Evolutionary conservation across 2,797 vertebrate genomes (phyloP).

Genomic region (Lagocephalus sceleratus): DNA sequence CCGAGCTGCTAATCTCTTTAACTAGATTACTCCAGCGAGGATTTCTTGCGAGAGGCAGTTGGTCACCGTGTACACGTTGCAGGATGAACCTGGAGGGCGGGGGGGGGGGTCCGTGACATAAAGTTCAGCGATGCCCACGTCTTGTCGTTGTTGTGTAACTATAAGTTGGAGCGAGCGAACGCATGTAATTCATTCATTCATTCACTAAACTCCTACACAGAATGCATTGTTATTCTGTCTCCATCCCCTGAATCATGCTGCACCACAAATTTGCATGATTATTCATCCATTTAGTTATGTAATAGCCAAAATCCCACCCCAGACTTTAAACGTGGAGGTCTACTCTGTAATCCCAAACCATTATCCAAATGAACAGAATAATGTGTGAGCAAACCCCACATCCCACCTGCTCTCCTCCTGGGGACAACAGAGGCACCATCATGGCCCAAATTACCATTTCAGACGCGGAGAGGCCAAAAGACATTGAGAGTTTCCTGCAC

Average conservation of each 20-base stretch:
- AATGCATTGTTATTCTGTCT: conserved; percentile 30
- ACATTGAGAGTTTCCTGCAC: not conserved
- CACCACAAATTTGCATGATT: conserved; percentile 36
- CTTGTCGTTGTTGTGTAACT: no score
- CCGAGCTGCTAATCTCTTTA: conserved; percentile 58
- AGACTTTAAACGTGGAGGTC: conserved; percentile 3
- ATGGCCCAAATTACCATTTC: no score
- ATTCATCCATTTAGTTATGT: conserved; percentile 46
- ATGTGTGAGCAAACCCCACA: conserved; percentile 7
- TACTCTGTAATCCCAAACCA: conserved; percentile 2
- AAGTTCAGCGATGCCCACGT: not conserved
- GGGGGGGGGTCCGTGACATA: not conserved
- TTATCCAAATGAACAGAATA: conserved; percentile 17
- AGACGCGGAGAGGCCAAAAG: not conserved
- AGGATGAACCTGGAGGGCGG: not conserved
- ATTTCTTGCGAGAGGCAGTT: conserved; percentile 12
- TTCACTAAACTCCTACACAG: conserved; percentile 41
- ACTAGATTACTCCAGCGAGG: conserved; percentile 52
- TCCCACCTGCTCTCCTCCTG: no score
- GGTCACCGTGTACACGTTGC: not conserved
- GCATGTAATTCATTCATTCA: conserved; percentile 6
- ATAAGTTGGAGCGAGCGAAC: not conserved
- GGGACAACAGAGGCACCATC: no score
- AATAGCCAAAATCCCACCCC: conserved; percentile 21
- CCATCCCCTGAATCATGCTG: conserved; percentile 41